These are phyloP conservation scores for Saccostrea echinata DNA, from an alignment of 1,140 invertebrate genomes.

Conservation along the genomic window DNA sequence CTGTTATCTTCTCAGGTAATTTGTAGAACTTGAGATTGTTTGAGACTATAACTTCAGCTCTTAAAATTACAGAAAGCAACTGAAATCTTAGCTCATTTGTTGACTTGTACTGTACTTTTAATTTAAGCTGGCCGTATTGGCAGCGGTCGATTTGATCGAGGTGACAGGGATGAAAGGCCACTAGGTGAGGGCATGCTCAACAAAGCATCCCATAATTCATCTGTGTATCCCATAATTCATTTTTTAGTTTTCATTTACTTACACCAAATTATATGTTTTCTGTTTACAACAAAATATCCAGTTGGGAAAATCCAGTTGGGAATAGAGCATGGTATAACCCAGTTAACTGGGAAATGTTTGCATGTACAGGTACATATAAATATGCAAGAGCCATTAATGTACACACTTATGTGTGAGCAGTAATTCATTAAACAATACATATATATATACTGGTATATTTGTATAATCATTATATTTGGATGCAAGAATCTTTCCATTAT, in stretches of 20 bases:
- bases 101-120: neutral
- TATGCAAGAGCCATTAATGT: no score
- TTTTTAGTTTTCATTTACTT: neutral
- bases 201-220: neutral
- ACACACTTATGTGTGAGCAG: no score
- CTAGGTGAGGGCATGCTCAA: constrained; percentile 58
- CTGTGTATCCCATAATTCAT: constrained; percentile 17
- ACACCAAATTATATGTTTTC: neutral
- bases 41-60: neutral
- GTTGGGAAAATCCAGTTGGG: no score
- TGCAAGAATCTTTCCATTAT: neutral
- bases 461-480: no score
- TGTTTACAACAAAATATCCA: no score
- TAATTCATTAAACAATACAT: no score
- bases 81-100: neutral
- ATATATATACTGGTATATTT: no score
- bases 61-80: neutral
- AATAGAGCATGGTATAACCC: no score
- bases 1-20: no score
- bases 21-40: no score
- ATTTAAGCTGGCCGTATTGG: constrained; percentile 75
- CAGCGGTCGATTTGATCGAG: constrained; percentile 76
- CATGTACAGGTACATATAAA: no score
- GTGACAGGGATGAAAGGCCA: constrained; percentile 69
- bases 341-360: no score